Conservation (phyloP, 2,113 vertebrate genomes). For the Coptodon bakossiorum region DNA sequence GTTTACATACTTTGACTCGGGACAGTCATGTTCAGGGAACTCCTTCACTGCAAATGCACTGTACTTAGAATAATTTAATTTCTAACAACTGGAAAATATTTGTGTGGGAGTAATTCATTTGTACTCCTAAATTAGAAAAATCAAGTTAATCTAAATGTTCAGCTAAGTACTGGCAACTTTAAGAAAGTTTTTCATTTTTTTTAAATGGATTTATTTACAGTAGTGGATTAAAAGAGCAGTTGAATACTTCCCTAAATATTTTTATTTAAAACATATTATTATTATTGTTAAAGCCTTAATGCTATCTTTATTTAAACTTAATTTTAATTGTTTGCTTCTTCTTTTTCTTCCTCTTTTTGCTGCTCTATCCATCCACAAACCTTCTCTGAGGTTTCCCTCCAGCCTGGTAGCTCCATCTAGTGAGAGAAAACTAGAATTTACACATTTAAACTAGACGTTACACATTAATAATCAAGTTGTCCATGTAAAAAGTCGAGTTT, state of each 20-base stretch:
- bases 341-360: background rate
- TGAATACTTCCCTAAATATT: background rate
- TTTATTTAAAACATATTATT: background rate
- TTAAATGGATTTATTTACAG: background rate
- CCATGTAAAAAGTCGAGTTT: background rate
- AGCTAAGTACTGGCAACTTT: background rate
- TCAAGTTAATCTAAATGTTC: background rate
- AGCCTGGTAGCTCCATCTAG: fast-evolving
- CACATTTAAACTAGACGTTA: background rate
- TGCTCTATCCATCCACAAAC: background rate
- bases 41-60: background rate
- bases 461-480: background rate
- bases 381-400: background rate
- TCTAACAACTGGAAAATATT: background rate
- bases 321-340: background rate
- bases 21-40: background rate
- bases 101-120: background rate
- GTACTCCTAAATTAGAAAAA: background rate
- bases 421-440: background rate
- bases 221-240: background rate
- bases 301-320: fast-evolving
- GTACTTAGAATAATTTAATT: background rate
- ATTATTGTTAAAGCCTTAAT: background rate
- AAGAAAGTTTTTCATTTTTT: fast-evolving
- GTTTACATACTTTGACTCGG: background rate